Evolutionary conservation across 92 coral and sea anemone species (phyloP).

Genomic region (Ricordea florida): DNA sequence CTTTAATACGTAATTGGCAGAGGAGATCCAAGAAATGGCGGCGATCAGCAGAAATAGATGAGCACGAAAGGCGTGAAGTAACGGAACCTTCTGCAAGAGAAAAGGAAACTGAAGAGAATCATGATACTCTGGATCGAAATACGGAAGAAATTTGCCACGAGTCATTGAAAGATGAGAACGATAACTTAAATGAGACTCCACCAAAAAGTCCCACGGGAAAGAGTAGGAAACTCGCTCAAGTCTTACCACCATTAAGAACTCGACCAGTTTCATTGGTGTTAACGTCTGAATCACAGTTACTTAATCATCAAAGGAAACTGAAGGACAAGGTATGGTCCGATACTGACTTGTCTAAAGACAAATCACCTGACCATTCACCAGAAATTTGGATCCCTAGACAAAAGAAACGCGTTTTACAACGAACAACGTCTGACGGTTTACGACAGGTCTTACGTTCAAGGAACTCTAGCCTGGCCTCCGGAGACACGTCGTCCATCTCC

Average conservation of each 20-base stretch:
- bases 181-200: background rate
- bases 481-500: constrained; percentile 35
- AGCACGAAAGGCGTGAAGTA: background rate
- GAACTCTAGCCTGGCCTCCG: constrained; percentile 53
- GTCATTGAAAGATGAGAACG: constrained; percentile 11
- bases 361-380: constrained; percentile 5
- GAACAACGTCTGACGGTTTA: constrained; percentile 50
- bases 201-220: constrained; percentile 5
- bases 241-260: background rate
- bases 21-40: constrained; percentile 86
- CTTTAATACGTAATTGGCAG: constrained; percentile 70
- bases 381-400: constrained; percentile 61
- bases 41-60: constrained; percentile 61
- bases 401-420: background rate
- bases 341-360: constrained; percentile 22
- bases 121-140: background rate
- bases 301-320: background rate
- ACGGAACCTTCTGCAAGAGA: constrained; percentile 17
- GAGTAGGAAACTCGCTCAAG: constrained; percentile 3
- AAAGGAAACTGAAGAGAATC: background rate
- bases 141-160: background rate
- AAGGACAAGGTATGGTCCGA: constrained; percentile 34
- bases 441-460: constrained; percentile 22
- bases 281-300: background rate
- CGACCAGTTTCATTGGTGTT: constrained; percentile 32